phyloP scores from a whole-genome alignment of 2,888 invertebrate species.

The Leptopilina myrica region DNA sequence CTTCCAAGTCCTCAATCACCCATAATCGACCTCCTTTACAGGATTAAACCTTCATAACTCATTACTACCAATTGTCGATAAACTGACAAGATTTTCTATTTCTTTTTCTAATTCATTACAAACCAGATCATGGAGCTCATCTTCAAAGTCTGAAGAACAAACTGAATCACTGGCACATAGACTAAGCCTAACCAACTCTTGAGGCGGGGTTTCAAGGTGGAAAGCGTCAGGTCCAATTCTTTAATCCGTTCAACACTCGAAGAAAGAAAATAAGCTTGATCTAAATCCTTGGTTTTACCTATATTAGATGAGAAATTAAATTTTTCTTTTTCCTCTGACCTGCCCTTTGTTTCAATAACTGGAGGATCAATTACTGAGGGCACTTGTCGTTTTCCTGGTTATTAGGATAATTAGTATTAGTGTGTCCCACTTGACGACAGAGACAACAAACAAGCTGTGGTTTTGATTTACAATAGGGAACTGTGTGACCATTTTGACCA shows the following conservation, averaged over 20 bases:
- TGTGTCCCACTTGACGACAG: not conserved
- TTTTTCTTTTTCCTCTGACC: not conserved
- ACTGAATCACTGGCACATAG: not conserved
- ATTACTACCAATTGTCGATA: not conserved
- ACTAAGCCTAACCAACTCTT: not conserved
- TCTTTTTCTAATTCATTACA: not conserved
- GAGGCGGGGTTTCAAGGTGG: not conserved
- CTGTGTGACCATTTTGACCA: not conserved
- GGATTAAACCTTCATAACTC: no score
- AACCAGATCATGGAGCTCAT: no score
- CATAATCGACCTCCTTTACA: no score
- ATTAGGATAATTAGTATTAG: not conserved
- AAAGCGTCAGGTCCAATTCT: not conserved
- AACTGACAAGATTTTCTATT: not conserved
- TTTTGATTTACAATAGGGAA: not conserved
- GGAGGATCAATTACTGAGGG: not conserved
- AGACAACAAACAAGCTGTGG: not conserved
- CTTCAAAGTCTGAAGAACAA: not conserved
- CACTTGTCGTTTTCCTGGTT: not conserved
- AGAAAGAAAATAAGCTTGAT: no score
- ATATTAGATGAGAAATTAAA: not conserved
- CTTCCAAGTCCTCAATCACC: no score
- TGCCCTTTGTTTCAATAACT: not conserved
- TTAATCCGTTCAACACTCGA: not conserved
- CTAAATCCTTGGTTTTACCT: not conserved